Evolutionary conservation across 2,888 invertebrate genomes (phyloP).

Genomic region (Gymnosoma rotundatum): DNA sequence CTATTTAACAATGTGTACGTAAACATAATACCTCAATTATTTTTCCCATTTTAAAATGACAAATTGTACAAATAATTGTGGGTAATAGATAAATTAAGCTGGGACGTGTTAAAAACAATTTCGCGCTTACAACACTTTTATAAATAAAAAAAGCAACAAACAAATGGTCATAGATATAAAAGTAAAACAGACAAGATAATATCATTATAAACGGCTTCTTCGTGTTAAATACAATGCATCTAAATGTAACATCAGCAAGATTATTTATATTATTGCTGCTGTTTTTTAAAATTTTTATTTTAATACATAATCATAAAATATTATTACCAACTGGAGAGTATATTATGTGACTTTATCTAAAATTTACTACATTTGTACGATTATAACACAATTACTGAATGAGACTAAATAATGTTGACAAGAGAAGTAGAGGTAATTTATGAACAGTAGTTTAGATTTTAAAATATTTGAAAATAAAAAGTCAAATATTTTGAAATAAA

Average conservation of each 20-base stretch:
- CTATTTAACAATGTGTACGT: slow-evolving; percentile 34
- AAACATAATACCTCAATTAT: slow-evolving; percentile 54
- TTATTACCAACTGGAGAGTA: slow-evolving; percentile 59
- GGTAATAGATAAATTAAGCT: slow-evolving; percentile 62
- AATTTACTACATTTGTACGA: slow-evolving; percentile 22
- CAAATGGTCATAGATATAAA: slow-evolving; percentile 14
- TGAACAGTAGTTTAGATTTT: too few species aligned
- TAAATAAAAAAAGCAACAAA: slow-evolving; percentile 25
- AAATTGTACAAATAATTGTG: slow-evolving; percentile 64
- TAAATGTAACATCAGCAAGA: slow-evolving; percentile 1
- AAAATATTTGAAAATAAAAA: too few species aligned
- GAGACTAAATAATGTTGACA: slow-evolving; percentile 34
- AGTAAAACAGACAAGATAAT: slow-evolving; percentile 49
- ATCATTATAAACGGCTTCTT: slow-evolving; percentile 48
- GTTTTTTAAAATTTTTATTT: slow-evolving; percentile 15
- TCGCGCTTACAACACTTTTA: slow-evolving; percentile 9
- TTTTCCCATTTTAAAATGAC: slow-evolving; percentile 65
- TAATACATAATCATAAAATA: slow-evolving; percentile 57
- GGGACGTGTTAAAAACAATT: slow-evolving; percentile 52
- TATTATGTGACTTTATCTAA: slow-evolving; percentile 61
- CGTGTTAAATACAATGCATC: slow-evolving; percentile 14
- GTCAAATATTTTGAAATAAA: too few species aligned
- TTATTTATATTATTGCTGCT: slow-evolving; percentile 30
- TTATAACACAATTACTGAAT: not conserved
- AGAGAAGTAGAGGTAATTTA: not conserved